Percentiles rank a stretch among this genome's conserved stretches.
phyloP scores from a whole-genome alignment of 2,113 vertebrate genomes.

The Corynorhinus townsendii region DNA sequence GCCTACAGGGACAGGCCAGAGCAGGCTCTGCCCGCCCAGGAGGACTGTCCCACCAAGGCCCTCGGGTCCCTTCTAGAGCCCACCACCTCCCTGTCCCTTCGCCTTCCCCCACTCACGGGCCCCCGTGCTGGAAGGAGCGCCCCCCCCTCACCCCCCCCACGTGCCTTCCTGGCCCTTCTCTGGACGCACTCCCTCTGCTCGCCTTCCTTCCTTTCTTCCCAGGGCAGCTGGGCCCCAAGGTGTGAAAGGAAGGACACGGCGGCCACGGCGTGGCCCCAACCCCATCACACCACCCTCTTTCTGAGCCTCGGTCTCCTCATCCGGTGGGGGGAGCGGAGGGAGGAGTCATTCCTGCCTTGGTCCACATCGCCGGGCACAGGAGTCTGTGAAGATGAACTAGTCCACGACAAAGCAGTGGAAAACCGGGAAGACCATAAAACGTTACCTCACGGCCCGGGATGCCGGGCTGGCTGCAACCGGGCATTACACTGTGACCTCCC shows the following conservation, averaged over 20 bases:
- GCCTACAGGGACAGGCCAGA: background rate
- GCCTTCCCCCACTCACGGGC: background rate
- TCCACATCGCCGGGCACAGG: background rate
- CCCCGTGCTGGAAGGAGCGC: background rate
- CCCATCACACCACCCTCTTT: too few relatives aligned
- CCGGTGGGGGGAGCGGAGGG: too few relatives aligned
- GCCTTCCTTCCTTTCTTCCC: background rate
- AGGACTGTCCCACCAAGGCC: too few relatives aligned
- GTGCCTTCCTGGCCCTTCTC: background rate
- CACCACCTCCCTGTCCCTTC: too few relatives aligned
- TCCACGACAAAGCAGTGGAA: background rate
- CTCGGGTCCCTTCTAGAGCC: background rate
- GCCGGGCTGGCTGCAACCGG: background rate
- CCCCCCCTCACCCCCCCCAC: rapidly evolving
- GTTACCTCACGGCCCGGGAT: background rate
- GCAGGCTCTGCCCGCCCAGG: background rate
- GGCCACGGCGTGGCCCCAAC: background rate
- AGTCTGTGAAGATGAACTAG: slow-evolving; percentile 44
- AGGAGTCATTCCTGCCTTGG: background rate
- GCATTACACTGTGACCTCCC: background rate
- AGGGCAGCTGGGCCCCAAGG: background rate
- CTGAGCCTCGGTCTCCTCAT: background rate
- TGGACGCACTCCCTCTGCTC: rapidly evolving
- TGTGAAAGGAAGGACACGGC: background rate
- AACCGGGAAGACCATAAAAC: slow-evolving; percentile 1